Base-by-base conservation (phyloP, 2,888 invertebrate genomes). In the Dynastes tityus region DNA sequence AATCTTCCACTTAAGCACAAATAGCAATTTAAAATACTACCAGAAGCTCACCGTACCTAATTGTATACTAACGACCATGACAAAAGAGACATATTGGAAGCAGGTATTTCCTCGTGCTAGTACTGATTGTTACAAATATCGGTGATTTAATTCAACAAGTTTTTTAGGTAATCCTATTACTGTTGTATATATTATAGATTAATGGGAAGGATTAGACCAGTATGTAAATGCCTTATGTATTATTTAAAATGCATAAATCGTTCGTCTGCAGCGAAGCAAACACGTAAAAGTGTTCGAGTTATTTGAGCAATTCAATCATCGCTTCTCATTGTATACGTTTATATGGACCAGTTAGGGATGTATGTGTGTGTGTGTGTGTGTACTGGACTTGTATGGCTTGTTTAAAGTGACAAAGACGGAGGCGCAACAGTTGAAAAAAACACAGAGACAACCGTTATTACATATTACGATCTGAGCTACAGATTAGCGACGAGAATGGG, bases 111-210 rank as follows among this genome's bases (percentile, higher is more conserved):
- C 29, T 58, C 27, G 22, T 58, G 73, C 58, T 73, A 73, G 73
- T 40, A 45, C 40, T 63, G 73, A 74, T 61, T 74, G 73, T 74
- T 74, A 74, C 73, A 74, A 74, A 74, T 74, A 74, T 40, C 45
- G 27, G 29, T 22, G 61, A 61, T 74, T 74, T 74, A 74, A 74
- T 74, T 74, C 61, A 40, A 74, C 73, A 74, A 45, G 61, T 74
- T 74, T 74, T 74, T 74, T 74, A 61, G 27, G 61, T 63, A 74
- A 74, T 73, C 73, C 73, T 61, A 74, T 74, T 61, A 74, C 49
- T 61, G 63, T 74, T 74, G 73, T 74, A 74, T 74, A 74, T 61
- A 61, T 74, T 74, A 74, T 45, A 74, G 73, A 74, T 74, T 74
- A 74, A 74, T 74, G 73, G 73, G 22, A 61, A 6, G 73, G 61